Conservation (phyloP, 2,888 invertebrate species). For the Campoplex capitator region DNA sequence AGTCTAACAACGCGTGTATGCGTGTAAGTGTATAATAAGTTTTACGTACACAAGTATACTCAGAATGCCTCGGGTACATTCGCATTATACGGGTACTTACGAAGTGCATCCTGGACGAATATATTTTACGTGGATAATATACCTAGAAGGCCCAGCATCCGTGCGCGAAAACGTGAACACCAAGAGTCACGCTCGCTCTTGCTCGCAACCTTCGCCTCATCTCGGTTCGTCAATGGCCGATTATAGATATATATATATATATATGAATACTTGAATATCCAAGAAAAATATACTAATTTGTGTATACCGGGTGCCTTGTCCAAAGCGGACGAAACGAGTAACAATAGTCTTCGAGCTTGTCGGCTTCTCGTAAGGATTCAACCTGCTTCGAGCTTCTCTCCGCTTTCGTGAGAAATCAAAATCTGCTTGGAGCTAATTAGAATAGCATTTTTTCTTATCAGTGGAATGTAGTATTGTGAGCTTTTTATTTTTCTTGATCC, state of each 20-base stretch:
- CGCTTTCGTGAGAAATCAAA: neutral
- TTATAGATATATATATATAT: neutral
- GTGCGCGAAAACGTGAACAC: constrained; percentile 58
- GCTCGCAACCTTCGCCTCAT: constrained; percentile 60
- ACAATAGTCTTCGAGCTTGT: neutral
- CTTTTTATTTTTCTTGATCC: neutral
- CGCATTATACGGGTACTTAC: constrained; percentile 11
- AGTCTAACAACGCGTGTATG: constrained; percentile 28
- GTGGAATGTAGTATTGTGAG: neutral
- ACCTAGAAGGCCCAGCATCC: constrained; percentile 63
- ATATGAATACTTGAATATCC: constrained; percentile 15
- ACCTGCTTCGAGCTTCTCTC: neutral
- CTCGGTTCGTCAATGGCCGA: constrained; percentile 38
- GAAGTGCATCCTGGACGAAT: constrained; percentile 40
- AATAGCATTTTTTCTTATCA: neutral
- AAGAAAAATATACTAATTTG: constrained; percentile 6
- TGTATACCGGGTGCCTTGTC: constrained; percentile 15
- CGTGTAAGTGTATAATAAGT: neutral
- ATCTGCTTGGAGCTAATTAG: neutral
- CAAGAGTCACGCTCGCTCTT: constrained; percentile 66
- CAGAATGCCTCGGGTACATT: constrained; percentile 28
- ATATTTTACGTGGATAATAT: constrained; percentile 45
- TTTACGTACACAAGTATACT: neutral
- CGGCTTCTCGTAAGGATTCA: neutral
- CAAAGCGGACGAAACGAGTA: neutral